These are phyloP conservation scores for Sycobia sp. DNA, from an alignment of 1,140 invertebrate species.

Conservation along the genomic window DNA sequence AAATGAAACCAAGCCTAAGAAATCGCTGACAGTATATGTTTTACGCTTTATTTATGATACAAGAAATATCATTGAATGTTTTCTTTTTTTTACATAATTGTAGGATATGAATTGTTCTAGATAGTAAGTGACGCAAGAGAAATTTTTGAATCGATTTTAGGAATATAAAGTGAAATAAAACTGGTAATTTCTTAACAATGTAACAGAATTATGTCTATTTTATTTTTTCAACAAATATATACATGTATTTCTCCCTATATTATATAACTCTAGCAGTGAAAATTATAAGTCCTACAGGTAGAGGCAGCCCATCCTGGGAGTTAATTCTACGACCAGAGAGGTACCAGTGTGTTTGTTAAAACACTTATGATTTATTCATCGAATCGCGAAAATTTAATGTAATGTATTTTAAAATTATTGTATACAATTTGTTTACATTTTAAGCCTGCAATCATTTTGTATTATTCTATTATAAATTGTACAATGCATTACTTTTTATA, in stretches of 20 bases:
- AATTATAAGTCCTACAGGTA: constrained; percentile 26
- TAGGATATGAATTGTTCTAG: constrained; percentile 49
- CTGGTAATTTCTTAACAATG: constrained; percentile 32
- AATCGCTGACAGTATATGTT: constrained; percentile 35
- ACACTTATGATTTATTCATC: constrained; percentile 7
- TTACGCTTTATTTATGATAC: constrained; percentile 31
- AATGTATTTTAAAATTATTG: background rate
- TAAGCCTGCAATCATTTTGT: no score
- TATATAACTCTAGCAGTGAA: constrained; percentile 36
- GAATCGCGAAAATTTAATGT: constrained; percentile 6
- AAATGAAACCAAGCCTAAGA: constrained; percentile 33
- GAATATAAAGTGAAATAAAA: constrained; percentile 13
- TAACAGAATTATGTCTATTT: constrained; percentile 43
- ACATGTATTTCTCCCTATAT: constrained; percentile 49
- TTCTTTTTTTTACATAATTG: constrained; percentile 39
- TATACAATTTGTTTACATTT: background rate
- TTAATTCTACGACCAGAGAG: constrained; percentile 13
- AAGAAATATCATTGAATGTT: constrained; percentile 30
- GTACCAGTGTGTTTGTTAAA: constrained; percentile 15
- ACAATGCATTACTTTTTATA: no score
- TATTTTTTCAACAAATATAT: constrained; percentile 47
- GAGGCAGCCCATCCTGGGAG: constrained; percentile 3
- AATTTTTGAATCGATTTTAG: constrained; percentile 25
- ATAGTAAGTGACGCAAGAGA: constrained; percentile 42
- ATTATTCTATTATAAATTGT: no score